Percentiles rank a stretch among this genome's conserved stretches.
Conservation (phyloP, 2,113 vertebrate genomes). For the Miniopterus natalensis region DNA sequence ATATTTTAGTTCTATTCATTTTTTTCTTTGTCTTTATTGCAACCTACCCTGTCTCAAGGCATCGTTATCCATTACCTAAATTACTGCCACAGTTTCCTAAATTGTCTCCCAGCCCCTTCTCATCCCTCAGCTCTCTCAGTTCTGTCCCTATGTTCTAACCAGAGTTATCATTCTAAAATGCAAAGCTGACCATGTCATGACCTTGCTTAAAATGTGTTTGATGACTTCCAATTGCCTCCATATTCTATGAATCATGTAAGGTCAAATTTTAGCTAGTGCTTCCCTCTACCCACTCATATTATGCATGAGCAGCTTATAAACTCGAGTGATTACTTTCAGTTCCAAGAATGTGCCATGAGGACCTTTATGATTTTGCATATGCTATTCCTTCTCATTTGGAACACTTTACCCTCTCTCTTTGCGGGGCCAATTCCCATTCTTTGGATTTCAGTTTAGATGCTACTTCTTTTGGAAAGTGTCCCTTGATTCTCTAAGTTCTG, state of each 20-base stretch:
- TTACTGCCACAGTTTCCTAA: background rate
- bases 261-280: background rate
- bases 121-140: background rate
- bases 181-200: background rate
- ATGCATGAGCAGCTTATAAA: background rate
- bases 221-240: background rate
- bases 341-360: background rate
- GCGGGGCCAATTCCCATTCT: background rate
- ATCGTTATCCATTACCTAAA: background rate
- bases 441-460: constrained; percentile 56
- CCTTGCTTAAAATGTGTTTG: background rate
- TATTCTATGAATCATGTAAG: background rate
- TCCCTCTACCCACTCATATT: background rate
- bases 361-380: background rate
- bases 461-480: constrained; percentile 7
- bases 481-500: background rate
- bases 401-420: background rate
- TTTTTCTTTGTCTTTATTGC: background rate
- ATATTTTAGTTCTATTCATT: background rate
- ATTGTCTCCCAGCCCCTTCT: background rate
- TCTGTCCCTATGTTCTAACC: background rate
- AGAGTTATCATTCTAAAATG: background rate
- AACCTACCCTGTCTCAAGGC: background rate
- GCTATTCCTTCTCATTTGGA: background rate
- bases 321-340: background rate